Conservation (phyloP, 1,140 invertebrate genomes). For the Trichonephila inaurata region DNA sequence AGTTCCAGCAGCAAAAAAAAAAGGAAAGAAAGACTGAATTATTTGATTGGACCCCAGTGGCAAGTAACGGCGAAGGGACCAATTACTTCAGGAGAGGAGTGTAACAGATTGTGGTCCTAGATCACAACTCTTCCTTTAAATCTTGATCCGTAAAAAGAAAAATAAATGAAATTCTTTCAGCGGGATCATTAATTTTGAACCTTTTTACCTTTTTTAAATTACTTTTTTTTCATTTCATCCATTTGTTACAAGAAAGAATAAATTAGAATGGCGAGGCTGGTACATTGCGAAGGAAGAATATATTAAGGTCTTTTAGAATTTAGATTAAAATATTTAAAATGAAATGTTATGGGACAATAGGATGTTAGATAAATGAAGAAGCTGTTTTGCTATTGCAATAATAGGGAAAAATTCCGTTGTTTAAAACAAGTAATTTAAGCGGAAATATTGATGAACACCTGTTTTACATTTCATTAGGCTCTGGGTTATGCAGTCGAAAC, state of each 20-base stretch:
- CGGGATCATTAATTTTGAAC: conserved; percentile 51
- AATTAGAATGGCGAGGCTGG: neutral
- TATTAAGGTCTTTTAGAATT: conserved; percentile 5
- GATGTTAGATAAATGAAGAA: neutral
- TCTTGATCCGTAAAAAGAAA: neutral
- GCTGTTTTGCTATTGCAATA: neutral
- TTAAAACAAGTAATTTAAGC: too few relatives aligned
- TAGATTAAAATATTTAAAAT: conserved; percentile 19
- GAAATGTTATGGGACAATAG: neutral
- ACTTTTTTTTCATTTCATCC: neutral
- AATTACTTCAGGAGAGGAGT: conserved; percentile 11
- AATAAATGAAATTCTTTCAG: conserved; percentile 51
- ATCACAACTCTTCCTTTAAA: conserved; percentile 44
- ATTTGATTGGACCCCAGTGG: conserved; percentile 51
- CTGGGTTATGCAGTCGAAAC: too few relatives aligned
- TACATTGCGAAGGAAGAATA: neutral
- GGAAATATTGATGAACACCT: too few relatives aligned
- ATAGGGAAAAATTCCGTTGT: too few relatives aligned
- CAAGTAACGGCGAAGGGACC: conserved; percentile 53
- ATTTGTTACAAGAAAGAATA: neutral
- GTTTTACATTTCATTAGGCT: too few relatives aligned
- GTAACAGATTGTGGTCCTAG: conserved; percentile 47
- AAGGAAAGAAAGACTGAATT: neutral
- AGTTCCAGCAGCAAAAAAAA: neutral
- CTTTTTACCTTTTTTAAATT: conserved; percentile 7